These are phyloP conservation scores for Labroides dimidiatus DNA, from an alignment of 2,797 vertebrate species.

Conservation along the genomic window DNA sequence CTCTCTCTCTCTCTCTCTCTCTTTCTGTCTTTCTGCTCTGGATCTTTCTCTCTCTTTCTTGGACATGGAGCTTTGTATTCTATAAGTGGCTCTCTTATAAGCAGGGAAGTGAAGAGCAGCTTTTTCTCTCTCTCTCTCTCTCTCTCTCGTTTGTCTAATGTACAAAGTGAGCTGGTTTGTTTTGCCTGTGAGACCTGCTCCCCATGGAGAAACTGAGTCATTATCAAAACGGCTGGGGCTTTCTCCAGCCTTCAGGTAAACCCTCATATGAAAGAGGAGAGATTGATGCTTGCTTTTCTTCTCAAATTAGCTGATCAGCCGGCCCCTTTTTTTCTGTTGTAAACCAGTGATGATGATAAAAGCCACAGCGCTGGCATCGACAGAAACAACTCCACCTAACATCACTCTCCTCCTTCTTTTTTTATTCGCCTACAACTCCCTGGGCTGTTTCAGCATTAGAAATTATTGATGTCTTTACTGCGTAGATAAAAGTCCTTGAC, in stretches of 20 bases:
- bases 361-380: constrained; percentile 46
- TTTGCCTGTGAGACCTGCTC: constrained; percentile 42
- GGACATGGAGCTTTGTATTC: constrained; percentile 67
- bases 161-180: constrained; percentile 51
- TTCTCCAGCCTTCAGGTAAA: constrained; percentile 60
- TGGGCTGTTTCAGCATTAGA: constrained; percentile 74
- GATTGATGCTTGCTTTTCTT: constrained; percentile 27
- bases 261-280: constrained; percentile 40
- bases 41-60: constrained; percentile 63
- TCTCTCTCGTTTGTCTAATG: constrained; percentile 28
- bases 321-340: constrained; percentile 36
- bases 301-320: constrained; percentile 55
- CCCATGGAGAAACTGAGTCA: constrained; percentile 35
- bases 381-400: constrained; percentile 68
- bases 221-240: constrained; percentile 39
- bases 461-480: constrained; percentile 80
- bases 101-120: constrained; percentile 42
- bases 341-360: constrained; percentile 63
- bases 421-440: constrained; percentile 62
- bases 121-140: constrained; percentile 47
- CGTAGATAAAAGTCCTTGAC: constrained; percentile 72
- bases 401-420: constrained; percentile 55
- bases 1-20: constrained; percentile 25
- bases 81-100: constrained; percentile 67
- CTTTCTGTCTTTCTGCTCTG: constrained; percentile 51